phyloP scores from a whole-genome alignment of 2,113 vertebrate genomes.

The Dicerorhinus sumatrensis region DNA sequence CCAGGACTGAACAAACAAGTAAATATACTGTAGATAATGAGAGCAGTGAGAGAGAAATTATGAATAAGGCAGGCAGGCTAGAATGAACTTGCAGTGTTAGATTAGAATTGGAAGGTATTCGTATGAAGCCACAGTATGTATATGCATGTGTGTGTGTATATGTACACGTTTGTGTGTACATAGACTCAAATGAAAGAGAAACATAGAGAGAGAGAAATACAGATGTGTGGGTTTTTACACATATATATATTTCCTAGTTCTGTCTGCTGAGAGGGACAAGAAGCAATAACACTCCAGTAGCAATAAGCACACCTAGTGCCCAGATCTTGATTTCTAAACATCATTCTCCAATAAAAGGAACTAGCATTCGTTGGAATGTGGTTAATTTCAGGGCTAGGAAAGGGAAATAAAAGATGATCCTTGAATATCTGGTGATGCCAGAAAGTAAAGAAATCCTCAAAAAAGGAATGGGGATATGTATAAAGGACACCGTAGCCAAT shows the following conservation, averaged over 20 bases:
- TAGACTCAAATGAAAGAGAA: not conserved
- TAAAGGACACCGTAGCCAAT: not conserved
- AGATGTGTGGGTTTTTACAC: not conserved
- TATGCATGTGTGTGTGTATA: not conserved
- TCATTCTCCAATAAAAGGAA: conserved; percentile 20
- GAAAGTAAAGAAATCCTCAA: conserved; percentile 19
- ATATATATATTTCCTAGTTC: not conserved
- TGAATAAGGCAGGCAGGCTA: not conserved
- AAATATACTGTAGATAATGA: not conserved
- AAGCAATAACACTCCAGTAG: not conserved
- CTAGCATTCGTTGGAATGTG: not conserved
- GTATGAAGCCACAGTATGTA: not conserved
- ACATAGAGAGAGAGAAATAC: not conserved
- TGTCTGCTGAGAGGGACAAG: not conserved
- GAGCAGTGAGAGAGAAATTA: not conserved
- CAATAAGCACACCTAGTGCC: not conserved
- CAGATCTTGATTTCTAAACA: not conserved
- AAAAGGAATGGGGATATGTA: not conserved
- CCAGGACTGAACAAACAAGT: not conserved
- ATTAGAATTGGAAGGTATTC: not conserved
- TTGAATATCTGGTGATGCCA: not conserved
- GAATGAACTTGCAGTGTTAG: not conserved
- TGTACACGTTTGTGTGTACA: not conserved
- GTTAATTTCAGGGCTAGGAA: not conserved
- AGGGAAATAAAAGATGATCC: not conserved